These are phyloP conservation scores for Lagopus muta DNA, from an alignment of 2,113 vertebrate genomes.

Conservation along the genomic window DNA sequence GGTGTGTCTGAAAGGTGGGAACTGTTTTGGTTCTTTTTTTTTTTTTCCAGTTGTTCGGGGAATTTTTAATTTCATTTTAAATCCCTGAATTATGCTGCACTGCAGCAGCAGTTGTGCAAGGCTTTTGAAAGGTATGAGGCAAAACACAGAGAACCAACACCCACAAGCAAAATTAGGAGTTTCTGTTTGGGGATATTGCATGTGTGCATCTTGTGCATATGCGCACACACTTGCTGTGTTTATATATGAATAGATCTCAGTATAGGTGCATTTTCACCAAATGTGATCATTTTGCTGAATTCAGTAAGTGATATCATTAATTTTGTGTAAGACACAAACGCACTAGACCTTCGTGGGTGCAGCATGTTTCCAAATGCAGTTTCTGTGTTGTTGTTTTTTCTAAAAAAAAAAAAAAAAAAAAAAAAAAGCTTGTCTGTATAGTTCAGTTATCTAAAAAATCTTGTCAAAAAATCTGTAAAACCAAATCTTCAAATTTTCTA, in stretches of 20 bases:
- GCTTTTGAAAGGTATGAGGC: not conserved
- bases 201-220: not conserved
- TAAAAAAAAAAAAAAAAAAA: too few species aligned
- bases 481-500: slow-evolving; percentile 73
- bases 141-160: slow-evolving; percentile 24
- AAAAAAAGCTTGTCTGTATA: slow-evolving; percentile 48
- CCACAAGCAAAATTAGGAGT: slow-evolving; percentile 24
- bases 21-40: not conserved
- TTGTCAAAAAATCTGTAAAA: slow-evolving; percentile 71
- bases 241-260: slow-evolving; percentile 65
- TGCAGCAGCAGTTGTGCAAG: slow-evolving; percentile 41
- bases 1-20: not conserved
- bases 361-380: slow-evolving; percentile 74
- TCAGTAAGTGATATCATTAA: slow-evolving; percentile 55
- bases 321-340: slow-evolving; percentile 40
- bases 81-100: slow-evolving; percentile 16
- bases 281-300: slow-evolving; percentile 40
- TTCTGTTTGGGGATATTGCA: slow-evolving; percentile 20
- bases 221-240: slow-evolving; percentile 16
- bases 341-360: slow-evolving; percentile 47
- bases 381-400: slow-evolving; percentile 59
- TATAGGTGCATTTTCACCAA: slow-evolving; percentile 61
- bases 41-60: not conserved
- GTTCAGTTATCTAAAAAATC: slow-evolving; percentile 53
- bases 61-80: not conserved